A percentile compares a stretch with the other conserved stretches of the same genome.
phyloP scores from a whole-genome alignment of 2,888 invertebrate species.

The Apodemia duryi region DNA sequence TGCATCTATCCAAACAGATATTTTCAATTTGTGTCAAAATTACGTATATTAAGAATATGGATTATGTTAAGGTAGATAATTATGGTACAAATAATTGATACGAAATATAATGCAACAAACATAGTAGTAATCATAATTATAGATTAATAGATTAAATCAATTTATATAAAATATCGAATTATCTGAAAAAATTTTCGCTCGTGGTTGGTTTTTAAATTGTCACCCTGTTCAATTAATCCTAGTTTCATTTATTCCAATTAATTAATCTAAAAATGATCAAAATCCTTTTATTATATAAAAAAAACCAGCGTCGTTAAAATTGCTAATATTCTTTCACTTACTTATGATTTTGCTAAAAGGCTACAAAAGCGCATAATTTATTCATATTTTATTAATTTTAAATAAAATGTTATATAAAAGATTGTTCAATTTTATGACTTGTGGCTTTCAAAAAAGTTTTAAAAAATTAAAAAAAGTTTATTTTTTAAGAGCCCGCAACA shows the following conservation, averaged over 20 bases:
- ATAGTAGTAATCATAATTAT: background rate
- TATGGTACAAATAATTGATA: background rate
- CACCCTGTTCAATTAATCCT: background rate
- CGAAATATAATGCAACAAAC: background rate
- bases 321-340: no score
- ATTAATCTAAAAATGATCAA: no score
- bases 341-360: no score
- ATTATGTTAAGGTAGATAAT: background rate
- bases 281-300: no score
- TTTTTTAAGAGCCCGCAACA: no score
- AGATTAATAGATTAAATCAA: background rate
- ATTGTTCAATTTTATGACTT: no score
- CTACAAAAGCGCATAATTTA: no score
- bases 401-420: no score
- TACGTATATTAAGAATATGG: background rate
- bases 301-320: no score
- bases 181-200: background rate
- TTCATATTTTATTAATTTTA: no score
- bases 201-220: background rate
- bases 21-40: background rate
- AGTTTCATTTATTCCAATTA: background rate
- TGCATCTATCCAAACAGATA: background rate
- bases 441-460: no score
- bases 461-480: no score
- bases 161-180: background rate